Evolutionary conservation across 1,140 invertebrate genomes (phyloP), one percentile per base, ranked within the genome.

Genomic region (Matsumurasca onukii): DNA sequence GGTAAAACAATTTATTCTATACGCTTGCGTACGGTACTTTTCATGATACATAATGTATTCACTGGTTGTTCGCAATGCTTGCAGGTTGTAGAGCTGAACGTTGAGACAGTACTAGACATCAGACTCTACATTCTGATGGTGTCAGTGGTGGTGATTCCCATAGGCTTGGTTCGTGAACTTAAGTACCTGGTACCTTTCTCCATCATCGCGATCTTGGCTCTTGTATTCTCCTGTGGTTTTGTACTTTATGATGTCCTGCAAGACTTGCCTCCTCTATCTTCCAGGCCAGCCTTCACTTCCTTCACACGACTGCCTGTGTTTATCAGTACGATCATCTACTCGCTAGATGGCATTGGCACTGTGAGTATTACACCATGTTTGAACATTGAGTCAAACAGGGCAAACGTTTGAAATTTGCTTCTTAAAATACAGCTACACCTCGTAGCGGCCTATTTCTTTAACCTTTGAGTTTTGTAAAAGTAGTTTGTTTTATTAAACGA

Each of bases 331-430:
- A 88, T 90, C 0, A 84, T 91, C 66, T 91, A 91, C 74, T 89
- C 89, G 9, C 90, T 92, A 83, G 89, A 91, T 78, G 89, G 88
- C 1, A 91, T 92, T 70, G 89, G 89, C 45, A 88, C 88, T n/a
- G 89, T 82, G 73, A 79, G 70, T 61, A 22, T 12, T 5, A 5
- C 24, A 9, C n/a, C n/a, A n/a, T n/a, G n/a, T n/a, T n/a, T n/a
- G n/a, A n/a, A n/a, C n/a, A n/a, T n/a, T n/a, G n/a, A n/a, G n/a
- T n/a, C n/a, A n/a, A n/a, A n/a, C n/a, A n/a, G n/a, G n/a, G n/a
- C n/a, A n/a, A n/a, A n/a, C n/a, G n/a, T n/a, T n/a, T n/a, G n/a
- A n/a, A n/a, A n/a, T n/a, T n/a, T n/a, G n/a, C n/a, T n/a, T n/a
- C n/a, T n/a, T n/a, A n/a, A n/a, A n/a, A n/a, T n/a, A n/a, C n/a